phyloP scores from a whole-genome alignment of 2,113 vertebrate species.

The Diphyllodes magnificus region DNA sequence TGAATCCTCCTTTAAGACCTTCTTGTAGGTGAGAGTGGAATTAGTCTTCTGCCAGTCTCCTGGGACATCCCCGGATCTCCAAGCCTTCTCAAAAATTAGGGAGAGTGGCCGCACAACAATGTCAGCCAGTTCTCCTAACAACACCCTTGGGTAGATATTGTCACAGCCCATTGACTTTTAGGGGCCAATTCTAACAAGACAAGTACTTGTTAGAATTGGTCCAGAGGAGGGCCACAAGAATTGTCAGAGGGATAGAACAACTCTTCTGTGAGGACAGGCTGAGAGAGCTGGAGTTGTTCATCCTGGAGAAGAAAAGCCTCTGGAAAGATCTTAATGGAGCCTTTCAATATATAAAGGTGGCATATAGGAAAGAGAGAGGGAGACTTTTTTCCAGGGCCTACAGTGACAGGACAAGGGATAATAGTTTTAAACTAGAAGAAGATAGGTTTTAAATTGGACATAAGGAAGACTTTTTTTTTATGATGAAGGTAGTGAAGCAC shows the following conservation, averaged over 20 bases:
- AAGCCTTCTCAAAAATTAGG: neutral
- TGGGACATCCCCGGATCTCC: neutral
- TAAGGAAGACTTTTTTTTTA: neutral
- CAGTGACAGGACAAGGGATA: neutral
- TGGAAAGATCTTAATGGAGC: neutral
- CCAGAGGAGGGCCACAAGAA: neutral
- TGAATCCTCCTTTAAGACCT: neutral
- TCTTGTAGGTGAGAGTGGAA: neutral
- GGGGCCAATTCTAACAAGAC: neutral
- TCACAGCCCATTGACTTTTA: neutral
- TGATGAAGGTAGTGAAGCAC: neutral
- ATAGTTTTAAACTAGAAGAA: neutral
- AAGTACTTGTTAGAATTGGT: neutral
- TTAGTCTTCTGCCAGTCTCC: neutral
- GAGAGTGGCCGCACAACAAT: no score
- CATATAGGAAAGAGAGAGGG: neutral
- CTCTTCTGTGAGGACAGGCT: neutral
- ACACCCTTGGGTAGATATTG: neutral
- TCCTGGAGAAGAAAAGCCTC: neutral
- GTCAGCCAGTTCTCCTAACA: neutral
- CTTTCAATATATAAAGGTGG: neutral
- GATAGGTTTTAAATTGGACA: neutral
- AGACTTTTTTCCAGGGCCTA: neutral
- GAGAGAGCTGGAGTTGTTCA: neutral
- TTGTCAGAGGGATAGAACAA: neutral